Conservation (phyloP, 2,888 invertebrate species). For the Aphidoletes aphidimyza region DNA sequence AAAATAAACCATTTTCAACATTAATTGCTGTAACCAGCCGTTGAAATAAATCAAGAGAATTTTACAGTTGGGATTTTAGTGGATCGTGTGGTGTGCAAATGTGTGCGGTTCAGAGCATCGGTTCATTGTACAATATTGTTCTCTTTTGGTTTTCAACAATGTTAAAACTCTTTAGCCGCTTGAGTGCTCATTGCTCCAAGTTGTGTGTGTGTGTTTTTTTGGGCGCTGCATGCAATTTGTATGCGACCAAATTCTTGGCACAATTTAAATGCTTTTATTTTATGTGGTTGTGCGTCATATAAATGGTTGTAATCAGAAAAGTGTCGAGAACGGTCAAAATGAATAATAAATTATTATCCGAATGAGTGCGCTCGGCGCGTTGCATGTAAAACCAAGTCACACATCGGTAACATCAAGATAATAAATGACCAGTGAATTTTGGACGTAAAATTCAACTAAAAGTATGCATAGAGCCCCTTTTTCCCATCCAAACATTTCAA, state of each 20-base stretch:
- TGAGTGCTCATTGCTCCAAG: background rate
- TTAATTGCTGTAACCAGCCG: background rate
- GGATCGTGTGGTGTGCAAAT: background rate
- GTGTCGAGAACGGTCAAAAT: background rate
- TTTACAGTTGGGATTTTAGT: background rate
- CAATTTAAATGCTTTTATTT: background rate
- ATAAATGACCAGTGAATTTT: background rate
- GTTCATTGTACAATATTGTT: background rate
- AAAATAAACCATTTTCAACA: background rate
- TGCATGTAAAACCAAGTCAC: too few relatives aligned
- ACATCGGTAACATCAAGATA: background rate
- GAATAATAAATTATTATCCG: background rate
- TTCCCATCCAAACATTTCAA: background rate
- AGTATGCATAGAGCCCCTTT: background rate
- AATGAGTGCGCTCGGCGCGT: background rate
- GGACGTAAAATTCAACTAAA: background rate
- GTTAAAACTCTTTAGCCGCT: background rate
- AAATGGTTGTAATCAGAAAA: conserved; percentile 14
- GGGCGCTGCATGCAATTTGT: too few relatives aligned
- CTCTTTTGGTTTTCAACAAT: background rate
- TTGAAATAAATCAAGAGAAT: conserved; percentile 14
- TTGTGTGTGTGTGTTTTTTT: background rate
- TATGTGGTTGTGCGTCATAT: background rate
- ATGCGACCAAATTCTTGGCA: background rate
- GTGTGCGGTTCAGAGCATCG: background rate